A percentile compares a stretch with the other conserved stretches of the same genome.
Conservation (phyloP, 2,888 invertebrate species). For the Galeopsomyia nigrocyanea region DNA sequence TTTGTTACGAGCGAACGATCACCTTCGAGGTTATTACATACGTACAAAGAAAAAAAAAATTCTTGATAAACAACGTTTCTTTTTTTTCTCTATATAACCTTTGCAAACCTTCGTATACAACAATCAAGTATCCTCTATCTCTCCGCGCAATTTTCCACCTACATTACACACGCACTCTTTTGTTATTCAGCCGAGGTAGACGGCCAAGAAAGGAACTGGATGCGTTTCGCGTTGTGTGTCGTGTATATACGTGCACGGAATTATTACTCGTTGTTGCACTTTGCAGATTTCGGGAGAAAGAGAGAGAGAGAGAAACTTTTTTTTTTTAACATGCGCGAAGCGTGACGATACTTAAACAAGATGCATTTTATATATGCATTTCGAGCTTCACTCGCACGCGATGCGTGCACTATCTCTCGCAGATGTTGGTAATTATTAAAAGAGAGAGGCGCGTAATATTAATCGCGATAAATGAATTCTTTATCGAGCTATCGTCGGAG, state of each 20-base stretch:
- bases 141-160: slow-evolving; percentile 30
- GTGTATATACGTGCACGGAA: slow-evolving; percentile 43
- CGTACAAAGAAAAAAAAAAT: slow-evolving; percentile 27
- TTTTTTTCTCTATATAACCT: too few relatives aligned
- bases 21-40: slow-evolving; percentile 3
- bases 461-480: too few relatives aligned
- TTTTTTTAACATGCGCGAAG: slow-evolving; percentile 21
- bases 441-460: too few relatives aligned
- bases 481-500: too few relatives aligned
- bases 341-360: neutral
- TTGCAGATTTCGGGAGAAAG: too few relatives aligned
- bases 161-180: slow-evolving; percentile 15
- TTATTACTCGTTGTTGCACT: too few relatives aligned
- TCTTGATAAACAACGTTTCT: too few relatives aligned
- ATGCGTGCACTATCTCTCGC: too few relatives aligned
- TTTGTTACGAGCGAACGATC: neutral
- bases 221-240: slow-evolving; percentile 23
- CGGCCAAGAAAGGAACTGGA: slow-evolving; percentile 39
- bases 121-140: slow-evolving; percentile 28
- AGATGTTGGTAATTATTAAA: too few relatives aligned
- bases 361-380: neutral
- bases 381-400: too few relatives aligned
- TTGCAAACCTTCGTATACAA: too few relatives aligned
- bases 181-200: slow-evolving; percentile 36
- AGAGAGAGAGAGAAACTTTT: slow-evolving; percentile 24